Evolutionary conservation across 2,113 vertebrate species (phyloP), one percentile per base, ranked within the genome.

Genomic region (Lepus europaeus): DNA sequence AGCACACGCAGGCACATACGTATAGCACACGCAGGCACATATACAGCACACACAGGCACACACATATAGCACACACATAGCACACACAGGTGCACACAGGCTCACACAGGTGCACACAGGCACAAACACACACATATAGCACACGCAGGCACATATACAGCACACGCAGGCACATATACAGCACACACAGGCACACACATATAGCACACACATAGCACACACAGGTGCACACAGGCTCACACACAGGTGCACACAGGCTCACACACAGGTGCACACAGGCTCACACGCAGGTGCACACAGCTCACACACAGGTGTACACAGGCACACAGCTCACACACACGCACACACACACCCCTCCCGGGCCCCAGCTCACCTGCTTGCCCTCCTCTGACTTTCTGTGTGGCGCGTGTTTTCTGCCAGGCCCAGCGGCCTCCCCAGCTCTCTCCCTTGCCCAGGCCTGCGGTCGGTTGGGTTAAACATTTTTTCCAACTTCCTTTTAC

Each of bases 401-500:
- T 5, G 0, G 87, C 27, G 93, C 77, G 45, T 16, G 76, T 89
- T 96, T 96, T 96, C 95, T 82, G 63, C 19, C 53, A 69, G 45
- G 49, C 66, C 79, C 20, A 0, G 4, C 14, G 49, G 68, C 66
- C 77, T 72, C 63, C 5, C 66, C 49, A 6, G 19, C 45, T 19
- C 23, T 70, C 85, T 73, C 33, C 82, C 69, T 0, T 63, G n/a
- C 73, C 81, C 68, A 63, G 5, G 63, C 53, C 68, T 33, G 82
- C n/a, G 74, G 89, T 61, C 72, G 77, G 69, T 61, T 77, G 80
- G 69, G 73, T 68, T 82, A 45, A 89, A 19, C 12, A 29, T 59
- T 45, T n/a, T 69, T 39, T 36, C 93, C 85, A 85, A 81, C 93
- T 93, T 96, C 96, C 95, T 94, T 95, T 93, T 87, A 87, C 95